Percentiles rank a stretch among this genome's conserved stretches.
phyloP scores from a whole-genome alignment of 2,113 vertebrate genomes.

The Pitta sordida region DNA sequence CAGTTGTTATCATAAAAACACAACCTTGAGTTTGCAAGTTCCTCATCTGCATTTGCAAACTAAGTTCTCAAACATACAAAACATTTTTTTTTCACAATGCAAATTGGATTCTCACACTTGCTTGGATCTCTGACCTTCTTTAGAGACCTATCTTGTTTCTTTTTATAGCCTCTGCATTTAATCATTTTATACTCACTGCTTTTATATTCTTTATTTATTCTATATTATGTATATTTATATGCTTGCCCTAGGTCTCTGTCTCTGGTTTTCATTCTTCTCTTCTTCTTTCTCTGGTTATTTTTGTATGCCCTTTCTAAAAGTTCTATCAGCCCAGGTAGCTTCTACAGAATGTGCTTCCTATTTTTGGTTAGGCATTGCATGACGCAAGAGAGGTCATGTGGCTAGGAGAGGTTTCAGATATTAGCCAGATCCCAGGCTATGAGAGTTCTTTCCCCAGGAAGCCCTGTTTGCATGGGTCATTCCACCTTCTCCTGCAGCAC shows the following conservation, averaged over 20 bases:
- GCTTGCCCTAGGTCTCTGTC: background rate
- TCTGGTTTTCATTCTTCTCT: background rate
- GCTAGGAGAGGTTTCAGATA: background rate
- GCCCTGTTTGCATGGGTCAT: background rate
- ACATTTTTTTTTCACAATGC: background rate
- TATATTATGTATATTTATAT: background rate
- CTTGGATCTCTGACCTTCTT: background rate
- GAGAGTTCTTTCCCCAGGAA: background rate
- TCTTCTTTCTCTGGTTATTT: background rate
- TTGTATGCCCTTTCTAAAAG: background rate
- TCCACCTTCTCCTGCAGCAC: background rate
- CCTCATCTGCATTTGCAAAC: background rate
- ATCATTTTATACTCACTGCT: background rate
- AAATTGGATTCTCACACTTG: background rate
- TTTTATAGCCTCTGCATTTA: background rate
- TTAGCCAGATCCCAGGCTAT: background rate
- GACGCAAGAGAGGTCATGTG: background rate
- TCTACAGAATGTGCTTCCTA: background rate
- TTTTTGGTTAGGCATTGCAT: background rate
- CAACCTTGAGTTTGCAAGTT: background rate
- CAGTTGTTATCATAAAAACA: background rate
- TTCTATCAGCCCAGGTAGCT: background rate
- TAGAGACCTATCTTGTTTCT: background rate
- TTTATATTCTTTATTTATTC: background rate
- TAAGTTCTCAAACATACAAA: background rate